Base-by-base conservation (phyloP, 2,888 invertebrate genomes). In the Drepana falcataria region DNA sequence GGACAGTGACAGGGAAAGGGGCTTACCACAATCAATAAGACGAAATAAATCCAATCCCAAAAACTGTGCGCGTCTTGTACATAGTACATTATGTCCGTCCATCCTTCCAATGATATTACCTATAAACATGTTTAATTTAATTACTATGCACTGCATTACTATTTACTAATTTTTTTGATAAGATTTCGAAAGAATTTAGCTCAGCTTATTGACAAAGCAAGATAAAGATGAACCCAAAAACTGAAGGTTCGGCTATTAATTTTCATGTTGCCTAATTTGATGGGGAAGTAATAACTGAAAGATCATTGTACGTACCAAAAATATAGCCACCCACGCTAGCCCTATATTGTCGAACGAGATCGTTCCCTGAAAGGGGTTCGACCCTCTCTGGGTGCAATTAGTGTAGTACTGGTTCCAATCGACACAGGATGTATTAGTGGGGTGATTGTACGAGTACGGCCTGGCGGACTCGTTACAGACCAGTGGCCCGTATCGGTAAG, bases 81-180 rank as follows among this genome's bases (percentile, higher is more conserved):
- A 91, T 99, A 99, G 89, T 99, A 99, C 99, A 99, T 99, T 66
- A 99, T 99, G 81, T 99, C 99, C 48, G 99, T 99, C 99, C 99
- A 99, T 60, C 99, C 99, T 91, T 99, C 99, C 71, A 99, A 91
- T 67, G 99, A 99, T 87, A 99, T 99, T 51, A 99, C 99, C 98
- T 99, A 89, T 54, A 78, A 79, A 54, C 37, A 53, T 5, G 5
- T 53, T 58, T 54, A 52, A 56, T 49, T 56, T 35, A 57, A 54
- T 35, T 40, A n/a, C 47, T 35, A 37, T 41, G 7, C 48, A 37
- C 37, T 4, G 37, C 37, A 37, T 37, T 37, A 0, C 37, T 37
- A 5, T 3, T 37, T 4, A 37, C 5, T 1, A 37, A 3, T 37
- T 21, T 21, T 21, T 21, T 21, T 21, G 21, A 21, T 21, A 21